Percentiles rank a stretch among this genome's conserved stretches.
Evolutionary conservation across 2,797 vertebrate genomes (phyloP).

Genomic region (Agapornis canus): DNA sequence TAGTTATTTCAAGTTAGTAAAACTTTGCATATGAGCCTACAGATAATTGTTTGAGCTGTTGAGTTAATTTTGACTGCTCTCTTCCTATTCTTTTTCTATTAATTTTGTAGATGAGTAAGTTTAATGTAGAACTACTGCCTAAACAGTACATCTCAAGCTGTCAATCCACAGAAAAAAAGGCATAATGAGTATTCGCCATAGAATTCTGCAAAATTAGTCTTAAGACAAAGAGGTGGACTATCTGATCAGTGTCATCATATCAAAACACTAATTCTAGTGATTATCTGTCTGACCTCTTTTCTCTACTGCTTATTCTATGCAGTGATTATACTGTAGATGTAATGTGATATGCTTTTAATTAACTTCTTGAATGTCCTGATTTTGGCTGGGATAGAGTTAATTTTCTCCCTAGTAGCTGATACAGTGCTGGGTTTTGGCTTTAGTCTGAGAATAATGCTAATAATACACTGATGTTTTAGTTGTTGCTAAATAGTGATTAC

Average conservation of each 20-base stretch:
- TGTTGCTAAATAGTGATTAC: neutral
- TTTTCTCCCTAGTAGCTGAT: neutral
- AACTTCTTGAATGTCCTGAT: neutral
- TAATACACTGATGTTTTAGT: neutral
- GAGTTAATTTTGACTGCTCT: neutral
- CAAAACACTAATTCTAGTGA: neutral
- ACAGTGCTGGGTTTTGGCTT: neutral
- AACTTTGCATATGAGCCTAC: neutral
- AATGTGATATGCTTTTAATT: neutral
- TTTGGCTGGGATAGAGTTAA: neutral
- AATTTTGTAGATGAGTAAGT: neutral
- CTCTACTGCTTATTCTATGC: neutral
- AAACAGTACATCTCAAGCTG: neutral
- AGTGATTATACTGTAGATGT: neutral
- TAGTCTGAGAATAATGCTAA: neutral
- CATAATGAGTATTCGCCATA: neutral
- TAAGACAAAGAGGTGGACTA: neutral
- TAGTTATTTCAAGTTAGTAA: neutral
- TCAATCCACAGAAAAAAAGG: neutral
- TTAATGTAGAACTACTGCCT: neutral
- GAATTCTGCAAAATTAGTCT: neutral
- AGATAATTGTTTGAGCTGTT: neutral
- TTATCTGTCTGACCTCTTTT: neutral
- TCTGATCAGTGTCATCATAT: neutral
- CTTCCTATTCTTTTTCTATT: neutral